Percentiles rank a stretch among this genome's conserved stretches.
Evolutionary conservation across 2,888 invertebrate genomes (phyloP).

Genomic region (Drosophila paranaensis): DNA sequence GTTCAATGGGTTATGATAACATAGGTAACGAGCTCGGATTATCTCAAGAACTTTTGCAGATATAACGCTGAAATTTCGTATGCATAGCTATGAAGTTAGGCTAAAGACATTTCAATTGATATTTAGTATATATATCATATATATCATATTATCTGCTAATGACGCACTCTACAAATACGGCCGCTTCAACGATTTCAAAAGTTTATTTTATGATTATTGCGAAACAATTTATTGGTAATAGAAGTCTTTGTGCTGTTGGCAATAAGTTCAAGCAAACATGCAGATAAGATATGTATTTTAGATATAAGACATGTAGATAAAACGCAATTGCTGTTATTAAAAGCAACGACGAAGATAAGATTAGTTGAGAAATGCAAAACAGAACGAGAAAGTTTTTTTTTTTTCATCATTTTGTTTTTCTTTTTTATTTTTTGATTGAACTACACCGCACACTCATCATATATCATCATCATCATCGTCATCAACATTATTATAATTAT

Average conservation of each 20-base stretch:
- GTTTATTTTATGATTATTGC: not conserved
- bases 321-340: not conserved
- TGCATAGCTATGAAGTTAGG: not conserved
- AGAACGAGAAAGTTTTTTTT: not conserved
- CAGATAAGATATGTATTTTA: not conserved
- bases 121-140: not conserved
- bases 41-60: not conserved
- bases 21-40: not conserved
- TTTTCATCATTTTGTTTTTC: not conserved
- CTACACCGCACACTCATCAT: slow-evolving; percentile 32
- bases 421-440: slow-evolving; percentile 28
- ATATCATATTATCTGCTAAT: not conserved
- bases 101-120: not conserved
- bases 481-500: slow-evolving; percentile 33
- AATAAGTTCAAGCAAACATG: not conserved
- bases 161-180: not conserved
- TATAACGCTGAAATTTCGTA: not conserved
- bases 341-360: slow-evolving; percentile 13
- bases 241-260: not conserved
- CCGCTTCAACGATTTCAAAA: not conserved
- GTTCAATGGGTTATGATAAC: slow-evolving; percentile 1
- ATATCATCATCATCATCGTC: slow-evolving; percentile 3
- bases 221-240: not conserved
- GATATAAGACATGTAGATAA: not conserved
- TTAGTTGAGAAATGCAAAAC: slow-evolving; percentile 23